Conservation (phyloP, 1,140 invertebrate genomes). For the Probaryconus sp. region DNA sequence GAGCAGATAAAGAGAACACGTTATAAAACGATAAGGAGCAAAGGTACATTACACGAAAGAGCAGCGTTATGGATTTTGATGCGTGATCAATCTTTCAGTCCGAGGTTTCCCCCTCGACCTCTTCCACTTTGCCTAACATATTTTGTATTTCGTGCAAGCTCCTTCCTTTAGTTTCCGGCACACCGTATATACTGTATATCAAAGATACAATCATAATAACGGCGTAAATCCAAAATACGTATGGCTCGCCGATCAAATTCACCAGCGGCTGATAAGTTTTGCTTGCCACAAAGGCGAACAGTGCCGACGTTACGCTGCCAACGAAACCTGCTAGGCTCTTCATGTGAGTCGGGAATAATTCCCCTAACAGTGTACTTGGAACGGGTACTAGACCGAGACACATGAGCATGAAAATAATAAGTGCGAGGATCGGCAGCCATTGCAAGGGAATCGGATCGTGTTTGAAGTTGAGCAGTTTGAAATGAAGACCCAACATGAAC, state of each 20-base stretch:
- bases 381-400: constrained; percentile 83
- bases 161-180: constrained; percentile 90
- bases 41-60: too few relatives aligned
- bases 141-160: constrained; percentile 78
- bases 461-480: constrained; percentile 78
- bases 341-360: constrained; percentile 84
- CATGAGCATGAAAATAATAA: constrained; percentile 40
- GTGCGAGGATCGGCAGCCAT: constrained; percentile 43
- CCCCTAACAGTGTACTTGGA: constrained; percentile 84
- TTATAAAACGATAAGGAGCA: too few relatives aligned
- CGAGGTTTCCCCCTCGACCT: neutral
- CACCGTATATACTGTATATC: constrained; percentile 81
- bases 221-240: constrained; percentile 48
- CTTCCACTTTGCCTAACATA: constrained; percentile 24
- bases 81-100: too few relatives aligned
- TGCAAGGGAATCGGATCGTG: constrained; percentile 68
- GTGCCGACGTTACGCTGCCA: constrained; percentile 84
- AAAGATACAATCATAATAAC: constrained; percentile 79
- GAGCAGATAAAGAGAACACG: too few relatives aligned
- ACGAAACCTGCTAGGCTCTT: constrained; percentile 83
- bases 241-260: constrained; percentile 77
- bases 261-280: constrained; percentile 84
- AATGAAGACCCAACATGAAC: constrained; percentile 81
- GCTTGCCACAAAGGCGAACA: constrained; percentile 85
- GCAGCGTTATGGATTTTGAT: too few relatives aligned